Evolutionary conservation across 1,140 invertebrate genomes (phyloP), one percentile per base, ranked within the genome.

Genomic region (Melanaphis sacchari): DNA sequence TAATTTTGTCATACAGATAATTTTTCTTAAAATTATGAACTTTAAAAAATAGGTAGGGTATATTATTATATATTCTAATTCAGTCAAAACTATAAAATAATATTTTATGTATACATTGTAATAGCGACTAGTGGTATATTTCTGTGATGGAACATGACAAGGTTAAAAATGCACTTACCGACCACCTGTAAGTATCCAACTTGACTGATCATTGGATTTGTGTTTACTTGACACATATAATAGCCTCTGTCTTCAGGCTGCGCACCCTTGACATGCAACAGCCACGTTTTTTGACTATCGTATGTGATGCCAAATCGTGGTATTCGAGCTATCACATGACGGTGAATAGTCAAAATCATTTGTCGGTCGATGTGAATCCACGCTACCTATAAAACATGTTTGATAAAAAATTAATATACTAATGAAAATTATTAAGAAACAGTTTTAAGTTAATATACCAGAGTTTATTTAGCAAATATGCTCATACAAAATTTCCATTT

Each of bases 171-270:
- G 6, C 24, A 96, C 97, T 97, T 95, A 99, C 98, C 98, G 89
- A 99, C 98, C 94, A 99, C 98, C 96, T 99, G 97, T 11, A 99
- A 96, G 95, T 98, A 98, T 93, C 98, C 98, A 22, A 98, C 97
- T 96, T 98, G 98, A 95, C 97, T 98, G 94, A 98, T 98, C 98
- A 99, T 99, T 0, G 98, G 98, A 95, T 98, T 98, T n/a, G 98
- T 98, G 95, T 99, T 99, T 93, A 99, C 97, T 96, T 98, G 97
- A 95, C 98, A 98, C 97, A 98, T 98, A 95, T 98, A 98, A 95
- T 98, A 98, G 22, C 98, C 98, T 82, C 98, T 96, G 95, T 98
- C 98, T 94, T 98, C 97, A 95, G 98, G 97, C 94, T 98, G 98
- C 31, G 98, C 98, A 94, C 97, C 97, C 94, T 96, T 97, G 59